phyloP scores from a whole-genome alignment of 2,888 invertebrate species.

The Charanyca ferruginea region DNA sequence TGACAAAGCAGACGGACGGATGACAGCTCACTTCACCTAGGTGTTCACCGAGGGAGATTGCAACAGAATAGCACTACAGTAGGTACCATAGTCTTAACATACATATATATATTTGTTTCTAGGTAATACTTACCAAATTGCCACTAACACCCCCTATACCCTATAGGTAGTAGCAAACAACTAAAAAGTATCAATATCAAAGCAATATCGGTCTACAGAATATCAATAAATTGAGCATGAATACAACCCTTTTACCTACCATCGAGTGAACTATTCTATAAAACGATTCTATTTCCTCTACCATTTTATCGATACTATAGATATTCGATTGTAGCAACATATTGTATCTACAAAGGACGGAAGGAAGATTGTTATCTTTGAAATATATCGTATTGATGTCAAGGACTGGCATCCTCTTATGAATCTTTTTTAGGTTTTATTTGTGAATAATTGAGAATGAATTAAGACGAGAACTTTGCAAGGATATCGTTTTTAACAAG shows the following conservation, averaged over 20 bases:
- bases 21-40: too few species aligned
- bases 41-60: too few species aligned
- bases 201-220: constrained; percentile 25
- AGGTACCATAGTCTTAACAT: too few species aligned
- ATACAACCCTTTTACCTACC: constrained; percentile 42
- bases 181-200: constrained; percentile 22
- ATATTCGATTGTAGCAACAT: constrained; percentile 17
- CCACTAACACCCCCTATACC: neutral
- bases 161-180: constrained; percentile 10
- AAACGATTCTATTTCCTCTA: constrained; percentile 46
- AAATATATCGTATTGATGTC: constrained; percentile 27
- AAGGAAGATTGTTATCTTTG: constrained; percentile 42
- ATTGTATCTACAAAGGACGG: constrained; percentile 36
- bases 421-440: too few species aligned
- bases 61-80: too few species aligned
- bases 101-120: too few species aligned
- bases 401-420: constrained; percentile 19
- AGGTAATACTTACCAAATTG: neutral
- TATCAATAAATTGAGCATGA: constrained; percentile 32
- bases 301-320: constrained; percentile 35
- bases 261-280: constrained; percentile 14
- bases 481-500: too few species aligned
- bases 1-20: too few species aligned
- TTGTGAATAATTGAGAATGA: neutral
- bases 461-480: too few species aligned